Conservation (phyloP, 1,140 invertebrate genomes). For the Aphis gossypii region DNA sequence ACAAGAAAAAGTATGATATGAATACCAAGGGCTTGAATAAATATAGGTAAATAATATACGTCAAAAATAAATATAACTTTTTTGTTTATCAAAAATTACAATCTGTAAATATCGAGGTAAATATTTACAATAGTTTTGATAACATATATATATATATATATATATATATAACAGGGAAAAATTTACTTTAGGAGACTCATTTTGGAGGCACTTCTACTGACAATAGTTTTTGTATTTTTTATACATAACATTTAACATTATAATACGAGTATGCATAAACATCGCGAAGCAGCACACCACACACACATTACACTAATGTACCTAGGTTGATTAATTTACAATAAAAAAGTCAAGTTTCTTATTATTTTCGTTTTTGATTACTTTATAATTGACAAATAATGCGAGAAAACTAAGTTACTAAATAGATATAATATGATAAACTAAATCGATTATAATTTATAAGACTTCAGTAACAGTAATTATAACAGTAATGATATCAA, state of each 20-base stretch:
- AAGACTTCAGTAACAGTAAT: background rate
- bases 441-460: background rate
- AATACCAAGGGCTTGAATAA: background rate
- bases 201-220: too few species aligned
- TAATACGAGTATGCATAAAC: background rate
- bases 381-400: background rate
- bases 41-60: background rate
- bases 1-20: background rate
- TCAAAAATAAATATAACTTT: background rate
- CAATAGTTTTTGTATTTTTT: background rate
- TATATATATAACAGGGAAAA: too few species aligned
- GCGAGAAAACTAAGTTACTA: background rate
- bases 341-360: background rate
- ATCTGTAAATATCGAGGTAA: too few species aligned
- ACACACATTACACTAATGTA: too few species aligned
- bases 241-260: background rate
- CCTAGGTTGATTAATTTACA: background rate
- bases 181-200: too few species aligned
- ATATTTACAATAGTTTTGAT: too few species aligned
- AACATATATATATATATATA: too few species aligned
- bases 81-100: too few species aligned
- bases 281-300: background rate
- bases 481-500: background rate
- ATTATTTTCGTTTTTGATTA: background rate
- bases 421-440: background rate